phyloP scores from a whole-genome alignment of 2,113 vertebrate species.

The Geococcyx californianus region DNA sequence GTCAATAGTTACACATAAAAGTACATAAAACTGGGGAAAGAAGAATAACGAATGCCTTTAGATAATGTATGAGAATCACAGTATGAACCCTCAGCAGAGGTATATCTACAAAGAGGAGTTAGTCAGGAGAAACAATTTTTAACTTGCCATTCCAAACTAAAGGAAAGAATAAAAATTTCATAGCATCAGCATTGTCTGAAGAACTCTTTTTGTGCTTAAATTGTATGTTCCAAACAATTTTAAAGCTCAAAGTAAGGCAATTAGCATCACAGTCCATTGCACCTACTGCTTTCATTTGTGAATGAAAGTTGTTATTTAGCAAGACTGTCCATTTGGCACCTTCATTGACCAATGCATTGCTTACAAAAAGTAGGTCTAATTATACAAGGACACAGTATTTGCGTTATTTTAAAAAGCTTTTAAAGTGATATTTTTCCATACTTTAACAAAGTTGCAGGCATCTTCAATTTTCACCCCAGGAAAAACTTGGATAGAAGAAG shows the following conservation, averaged over 20 bases:
- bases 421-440: background rate
- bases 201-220: constrained; percentile 27
- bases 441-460: background rate
- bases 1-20: constrained; percentile 23
- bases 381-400: background rate
- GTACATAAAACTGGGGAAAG: background rate
- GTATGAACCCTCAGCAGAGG: constrained; percentile 8
- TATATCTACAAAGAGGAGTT: background rate
- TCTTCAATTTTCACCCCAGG: background rate
- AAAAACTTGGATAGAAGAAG: background rate
- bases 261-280: background rate
- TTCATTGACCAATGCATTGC: background rate
- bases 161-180: constrained; percentile 29
- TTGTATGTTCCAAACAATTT: background rate
- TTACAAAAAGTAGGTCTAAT: background rate
- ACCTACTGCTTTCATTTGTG: background rate
- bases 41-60: constrained; percentile 32
- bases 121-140: background rate
- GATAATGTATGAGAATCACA: constrained; percentile 48
- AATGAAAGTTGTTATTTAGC: background rate
- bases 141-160: constrained; percentile 14
- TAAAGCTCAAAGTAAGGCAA: background rate
- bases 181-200: background rate
- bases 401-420: background rate
- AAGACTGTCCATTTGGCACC: background rate